These are phyloP conservation scores for Diplodus sargus DNA, from an alignment of 2,797 vertebrate species.

Conservation along the genomic window DNA sequence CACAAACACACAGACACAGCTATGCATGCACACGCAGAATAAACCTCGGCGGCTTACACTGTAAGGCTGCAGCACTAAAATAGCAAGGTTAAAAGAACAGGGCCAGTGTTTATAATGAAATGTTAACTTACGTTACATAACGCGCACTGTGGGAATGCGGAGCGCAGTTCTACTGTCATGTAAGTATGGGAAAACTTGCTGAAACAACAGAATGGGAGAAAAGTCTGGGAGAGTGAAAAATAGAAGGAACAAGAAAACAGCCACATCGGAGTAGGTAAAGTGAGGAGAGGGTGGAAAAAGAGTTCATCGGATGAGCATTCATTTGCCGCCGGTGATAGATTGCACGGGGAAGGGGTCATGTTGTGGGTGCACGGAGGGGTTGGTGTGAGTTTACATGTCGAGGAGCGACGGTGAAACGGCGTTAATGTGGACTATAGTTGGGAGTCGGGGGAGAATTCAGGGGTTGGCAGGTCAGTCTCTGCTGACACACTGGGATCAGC, in stretches of 20 bases:
- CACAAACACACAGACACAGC: conserved; percentile 53
- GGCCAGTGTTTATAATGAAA: conserved; percentile 67
- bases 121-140: conserved; percentile 69
- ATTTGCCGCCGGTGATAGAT: conserved; percentile 53
- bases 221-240: conserved; percentile 61
- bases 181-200: conserved; percentile 78
- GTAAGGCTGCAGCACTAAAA: conserved; percentile 52
- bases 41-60: conserved; percentile 44
- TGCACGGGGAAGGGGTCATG: conserved; percentile 24
- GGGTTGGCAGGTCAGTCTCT: conserved; percentile 80
- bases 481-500: conserved; percentile 86
- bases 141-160: conserved; percentile 69
- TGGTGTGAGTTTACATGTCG: conserved; percentile 59
- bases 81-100: conserved; percentile 65
- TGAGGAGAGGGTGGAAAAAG: conserved; percentile 49
- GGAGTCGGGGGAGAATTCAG: conserved; percentile 70
- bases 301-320: conserved; percentile 45
- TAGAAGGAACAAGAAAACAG: conserved; percentile 69
- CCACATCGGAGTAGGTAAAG: conserved; percentile 25
- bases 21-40: conserved; percentile 43
- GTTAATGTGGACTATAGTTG: conserved; percentile 72
- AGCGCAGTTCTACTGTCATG: conserved; percentile 62
- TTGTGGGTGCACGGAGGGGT: conserved; percentile 47
- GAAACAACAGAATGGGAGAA: conserved; percentile 72
- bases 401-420: conserved; percentile 61